Conservation (phyloP, 2,797 vertebrate species). For the Alfaro cultratus region DNA sequence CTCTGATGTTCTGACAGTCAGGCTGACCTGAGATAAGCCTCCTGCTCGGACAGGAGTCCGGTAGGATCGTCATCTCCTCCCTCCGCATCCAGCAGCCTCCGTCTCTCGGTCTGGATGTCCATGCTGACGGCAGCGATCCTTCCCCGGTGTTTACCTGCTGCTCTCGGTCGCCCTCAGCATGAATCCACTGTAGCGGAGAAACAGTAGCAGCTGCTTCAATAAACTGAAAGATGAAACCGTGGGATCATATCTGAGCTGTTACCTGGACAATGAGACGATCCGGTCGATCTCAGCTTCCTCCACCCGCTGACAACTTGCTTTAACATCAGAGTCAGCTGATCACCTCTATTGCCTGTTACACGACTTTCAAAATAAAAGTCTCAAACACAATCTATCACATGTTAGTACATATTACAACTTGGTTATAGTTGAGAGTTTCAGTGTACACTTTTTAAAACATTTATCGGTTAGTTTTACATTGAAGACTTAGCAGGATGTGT, state of each 20-base stretch:
- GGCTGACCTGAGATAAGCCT: conserved; percentile 77
- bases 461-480: not conserved
- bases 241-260: not conserved
- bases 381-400: not conserved
- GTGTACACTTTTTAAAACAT: not conserved
- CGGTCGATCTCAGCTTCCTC: conserved; percentile 4
- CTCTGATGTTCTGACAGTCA: not conserved
- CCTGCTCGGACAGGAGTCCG: conserved; percentile 68
- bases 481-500: not conserved
- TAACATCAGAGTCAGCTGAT: conserved; percentile 75
- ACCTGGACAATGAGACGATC: not conserved
- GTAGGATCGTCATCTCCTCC: conserved; percentile 38
- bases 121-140: conserved; percentile 30
- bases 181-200: not conserved
- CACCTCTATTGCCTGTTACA: rapidly evolving
- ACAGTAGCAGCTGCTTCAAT: not conserved
- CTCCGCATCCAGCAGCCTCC: conserved; percentile 72
- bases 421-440: not conserved
- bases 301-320: conserved; percentile 18
- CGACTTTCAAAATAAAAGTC: conserved; percentile 72
- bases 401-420: not conserved
- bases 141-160: not conserved
- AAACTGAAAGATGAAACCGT: not conserved
- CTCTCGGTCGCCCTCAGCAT: not conserved
- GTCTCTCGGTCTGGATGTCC: conserved; percentile 70